A percentile compares a stretch with the other conserved stretches of the same genome.
These are phyloP conservation scores for Lycaon pictus DNA, from an alignment of 2,113 vertebrate genomes.

Conservation along the genomic window DNA sequence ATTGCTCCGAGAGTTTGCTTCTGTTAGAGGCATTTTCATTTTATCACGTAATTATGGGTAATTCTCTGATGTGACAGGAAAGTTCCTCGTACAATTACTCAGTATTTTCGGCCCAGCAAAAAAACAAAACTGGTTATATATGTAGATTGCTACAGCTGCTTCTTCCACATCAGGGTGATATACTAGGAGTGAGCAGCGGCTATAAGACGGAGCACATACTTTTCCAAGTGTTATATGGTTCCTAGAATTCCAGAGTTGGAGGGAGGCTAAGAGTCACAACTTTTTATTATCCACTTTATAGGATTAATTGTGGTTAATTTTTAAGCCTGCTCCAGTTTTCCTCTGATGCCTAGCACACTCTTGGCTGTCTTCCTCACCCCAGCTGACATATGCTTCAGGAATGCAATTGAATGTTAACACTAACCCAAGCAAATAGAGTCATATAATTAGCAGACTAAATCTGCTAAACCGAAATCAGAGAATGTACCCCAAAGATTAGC, in stretches of 20 bases:
- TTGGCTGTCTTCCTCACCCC: constrained; percentile 12
- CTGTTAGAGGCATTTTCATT: constrained; percentile 67
- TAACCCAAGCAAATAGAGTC: neutral
- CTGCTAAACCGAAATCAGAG: constrained; percentile 47
- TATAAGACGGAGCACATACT: neutral
- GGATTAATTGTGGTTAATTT: constrained; percentile 68
- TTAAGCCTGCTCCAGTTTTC: constrained; percentile 52
- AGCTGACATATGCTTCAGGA: constrained; percentile 48
- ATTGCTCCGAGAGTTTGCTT: constrained; percentile 60
- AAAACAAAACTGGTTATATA: neutral
- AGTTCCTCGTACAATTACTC: constrained; percentile 58
- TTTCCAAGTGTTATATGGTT: neutral
- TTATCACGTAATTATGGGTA: constrained; percentile 74
- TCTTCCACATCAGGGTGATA: neutral
- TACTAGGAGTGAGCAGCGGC: neutral
- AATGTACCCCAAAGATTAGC: neutral
- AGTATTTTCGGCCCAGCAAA: constrained; percentile 13
- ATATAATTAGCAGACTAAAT: constrained; percentile 57
- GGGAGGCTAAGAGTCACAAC: neutral
- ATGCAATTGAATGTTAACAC: constrained; percentile 19
- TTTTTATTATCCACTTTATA: constrained; percentile 58
- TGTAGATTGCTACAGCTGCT: neutral
- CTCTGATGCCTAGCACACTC: neutral
- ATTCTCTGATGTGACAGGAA: constrained; percentile 66
- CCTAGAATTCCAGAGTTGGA: constrained; percentile 10